A percentile compares a stretch with the other conserved stretches of the same genome.
phyloP scores from a whole-genome alignment of 2,888 invertebrate species.

The Apodemia mormo region DNA sequence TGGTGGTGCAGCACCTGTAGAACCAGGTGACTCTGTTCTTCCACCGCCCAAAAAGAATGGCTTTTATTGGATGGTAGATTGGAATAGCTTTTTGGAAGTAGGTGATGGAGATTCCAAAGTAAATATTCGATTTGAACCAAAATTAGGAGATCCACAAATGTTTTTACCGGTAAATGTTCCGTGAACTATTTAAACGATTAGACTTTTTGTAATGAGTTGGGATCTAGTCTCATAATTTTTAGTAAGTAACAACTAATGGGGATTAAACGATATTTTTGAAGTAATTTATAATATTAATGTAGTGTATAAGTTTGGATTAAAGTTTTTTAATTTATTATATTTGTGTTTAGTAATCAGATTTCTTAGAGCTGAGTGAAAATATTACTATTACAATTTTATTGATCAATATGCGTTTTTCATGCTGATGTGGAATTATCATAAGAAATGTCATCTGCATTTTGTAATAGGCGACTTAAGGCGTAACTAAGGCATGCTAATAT shows the following conservation, averaged over 20 bases:
- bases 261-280: not conserved
- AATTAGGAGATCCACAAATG: constrained; percentile 89
- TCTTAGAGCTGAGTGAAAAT: too few relatives aligned
- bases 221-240: constrained; percentile 43
- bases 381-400: too few relatives aligned
- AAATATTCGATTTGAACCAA: constrained; percentile 90
- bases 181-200: constrained; percentile 55
- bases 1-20: constrained; percentile 83
- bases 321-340: constrained; percentile 13
- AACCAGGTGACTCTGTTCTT: constrained; percentile 82
- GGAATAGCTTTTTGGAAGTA: constrained; percentile 93
- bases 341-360: not conserved
- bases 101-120: constrained; percentile 89
- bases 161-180: constrained; percentile 89
- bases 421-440: too few relatives aligned
- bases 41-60: constrained; percentile 88
- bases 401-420: too few relatives aligned
- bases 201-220: constrained; percentile 34
- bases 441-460: too few relatives aligned
- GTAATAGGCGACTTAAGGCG: too few relatives aligned
- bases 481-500: too few relatives aligned
- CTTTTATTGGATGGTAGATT: constrained; percentile 92
- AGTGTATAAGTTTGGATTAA: constrained; percentile 4
- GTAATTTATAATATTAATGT: not conserved
- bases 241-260: constrained; percentile 16